Conservation (phyloP, 2,113 vertebrate genomes). For the Sphaerodactylus townsendi region DNA sequence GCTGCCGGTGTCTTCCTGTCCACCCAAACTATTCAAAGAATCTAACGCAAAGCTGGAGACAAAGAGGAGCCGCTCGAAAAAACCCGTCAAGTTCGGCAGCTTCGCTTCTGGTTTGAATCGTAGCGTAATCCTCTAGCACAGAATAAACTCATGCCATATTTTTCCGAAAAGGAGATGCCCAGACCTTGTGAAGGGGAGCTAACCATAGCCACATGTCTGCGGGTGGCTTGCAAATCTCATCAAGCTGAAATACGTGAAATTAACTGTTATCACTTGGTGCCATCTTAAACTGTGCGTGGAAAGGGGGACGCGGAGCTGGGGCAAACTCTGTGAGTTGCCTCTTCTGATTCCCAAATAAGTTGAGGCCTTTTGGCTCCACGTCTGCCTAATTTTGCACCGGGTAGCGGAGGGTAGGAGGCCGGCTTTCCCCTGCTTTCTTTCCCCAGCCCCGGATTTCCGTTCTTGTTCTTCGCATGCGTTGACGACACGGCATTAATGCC, state of each 20-base stretch:
- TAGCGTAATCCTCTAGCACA: not conserved
- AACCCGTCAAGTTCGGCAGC: not conserved
- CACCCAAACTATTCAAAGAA: fast-evolving
- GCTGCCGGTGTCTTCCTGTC: not conserved
- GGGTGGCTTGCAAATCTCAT: constrained; percentile 23
- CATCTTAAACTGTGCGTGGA: fast-evolving
- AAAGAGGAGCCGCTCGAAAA: not conserved
- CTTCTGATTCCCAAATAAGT: fast-evolving
- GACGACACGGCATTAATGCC: not conserved
- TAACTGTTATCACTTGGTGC: constrained; percentile 11
- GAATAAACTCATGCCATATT: constrained; percentile 16
- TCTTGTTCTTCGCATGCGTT: not conserved
- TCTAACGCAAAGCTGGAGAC: fast-evolving
- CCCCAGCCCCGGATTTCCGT: not conserved
- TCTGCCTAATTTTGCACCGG: not conserved
- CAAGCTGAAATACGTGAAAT: constrained; percentile 7
- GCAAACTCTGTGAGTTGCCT: fast-evolving
- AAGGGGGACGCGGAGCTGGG: fast-evolving
- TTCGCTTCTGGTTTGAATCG: constrained; percentile 27
- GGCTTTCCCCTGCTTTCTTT: not conserved
- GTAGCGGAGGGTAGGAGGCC: not conserved
- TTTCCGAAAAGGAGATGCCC: constrained; percentile 21
- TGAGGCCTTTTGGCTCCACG: not conserved
- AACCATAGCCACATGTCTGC: constrained; percentile 20
- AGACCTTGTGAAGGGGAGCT: not conserved